Evolutionary conservation across 2,888 invertebrate species (phyloP).

Genomic region (Brachylomia viminalis): DNA sequence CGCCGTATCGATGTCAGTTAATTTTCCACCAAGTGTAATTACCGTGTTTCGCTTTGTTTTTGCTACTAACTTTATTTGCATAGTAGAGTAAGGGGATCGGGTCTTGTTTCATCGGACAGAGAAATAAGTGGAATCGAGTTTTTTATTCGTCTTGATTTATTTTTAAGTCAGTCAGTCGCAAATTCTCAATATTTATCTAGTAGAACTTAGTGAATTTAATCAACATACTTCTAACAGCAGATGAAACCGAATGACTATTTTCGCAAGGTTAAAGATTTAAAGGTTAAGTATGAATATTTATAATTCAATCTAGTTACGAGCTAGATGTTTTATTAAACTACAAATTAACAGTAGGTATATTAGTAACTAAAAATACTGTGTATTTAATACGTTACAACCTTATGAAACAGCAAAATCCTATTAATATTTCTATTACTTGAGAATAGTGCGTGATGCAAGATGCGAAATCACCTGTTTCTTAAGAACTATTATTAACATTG

Average conservation of each 20-base stretch:
- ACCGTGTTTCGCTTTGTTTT: slow-evolving; percentile 89
- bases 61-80: slow-evolving; percentile 90
- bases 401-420: slow-evolving; percentile 13
- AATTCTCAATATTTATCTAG: background rate
- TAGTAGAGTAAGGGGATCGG: slow-evolving; percentile 82
- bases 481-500: slow-evolving; percentile 31
- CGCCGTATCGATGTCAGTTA: slow-evolving; percentile 88
- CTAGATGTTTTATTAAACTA: background rate
- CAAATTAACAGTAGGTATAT: background rate
- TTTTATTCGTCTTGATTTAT: background rate
- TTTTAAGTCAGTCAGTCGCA: background rate
- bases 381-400: background rate
- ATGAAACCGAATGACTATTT: too few relatives aligned
- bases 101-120: slow-evolving; percentile 73
- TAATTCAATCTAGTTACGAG: too few relatives aligned
- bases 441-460: slow-evolving; percentile 37
- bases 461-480: slow-evolving; percentile 30
- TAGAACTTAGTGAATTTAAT: background rate
- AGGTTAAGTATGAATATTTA: too few relatives aligned
- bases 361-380: background rate
- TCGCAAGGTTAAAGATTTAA: too few relatives aligned
- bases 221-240: background rate
- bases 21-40: slow-evolving; percentile 90
- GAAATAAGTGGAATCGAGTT: slow-evolving; percentile 70
- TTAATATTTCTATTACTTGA: slow-evolving; percentile 20